These are phyloP conservation scores for Notothenia coriiceps DNA, from an alignment of 2,113 vertebrate species.

Conservation along the genomic window DNA sequence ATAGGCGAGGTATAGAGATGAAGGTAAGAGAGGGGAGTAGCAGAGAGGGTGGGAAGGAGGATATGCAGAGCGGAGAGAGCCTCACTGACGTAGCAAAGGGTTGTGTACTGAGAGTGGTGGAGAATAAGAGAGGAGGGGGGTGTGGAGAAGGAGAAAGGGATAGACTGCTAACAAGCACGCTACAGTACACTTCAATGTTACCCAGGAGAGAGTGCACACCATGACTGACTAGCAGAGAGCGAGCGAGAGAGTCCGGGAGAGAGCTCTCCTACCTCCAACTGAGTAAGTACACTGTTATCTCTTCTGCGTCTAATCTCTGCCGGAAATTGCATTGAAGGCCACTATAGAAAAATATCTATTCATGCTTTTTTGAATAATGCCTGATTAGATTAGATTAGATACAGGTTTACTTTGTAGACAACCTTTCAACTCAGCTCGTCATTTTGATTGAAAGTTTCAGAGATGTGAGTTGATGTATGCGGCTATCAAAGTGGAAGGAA, in stretches of 20 bases:
- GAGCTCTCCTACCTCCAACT: slow-evolving; percentile 81
- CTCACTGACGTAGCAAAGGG: slow-evolving; percentile 75
- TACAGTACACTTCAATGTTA: slow-evolving; percentile 83
- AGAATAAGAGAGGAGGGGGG: slow-evolving; percentile 60
- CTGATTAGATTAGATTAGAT: not conserved
- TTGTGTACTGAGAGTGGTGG: slow-evolving; percentile 74
- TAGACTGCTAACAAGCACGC: slow-evolving; percentile 76
- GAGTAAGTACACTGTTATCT: slow-evolving; percentile 80
- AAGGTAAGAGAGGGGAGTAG: slow-evolving; percentile 37
- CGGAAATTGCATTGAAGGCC: slow-evolving; percentile 23
- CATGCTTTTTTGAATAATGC: not conserved
- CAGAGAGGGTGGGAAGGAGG: slow-evolving; percentile 63
- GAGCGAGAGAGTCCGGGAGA: slow-evolving; percentile 69
- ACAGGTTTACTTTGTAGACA: not conserved
- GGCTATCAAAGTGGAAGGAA: slow-evolving; percentile 12
- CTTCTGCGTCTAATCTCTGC: slow-evolving; percentile 45
- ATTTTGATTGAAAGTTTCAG: slow-evolving; percentile 59
- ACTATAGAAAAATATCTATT: not conserved
- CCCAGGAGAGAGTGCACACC: slow-evolving; percentile 80
- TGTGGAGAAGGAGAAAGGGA: slow-evolving; percentile 63
- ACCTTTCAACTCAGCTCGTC: slow-evolving; percentile 12
- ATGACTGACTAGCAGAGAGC: slow-evolving; percentile 81
- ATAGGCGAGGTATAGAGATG: slow-evolving; percentile 44
- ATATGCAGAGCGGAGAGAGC: slow-evolving; percentile 62
- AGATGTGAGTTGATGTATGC: not conserved